Evolutionary conservation across 2,797 vertebrate genomes (phyloP), one percentile per base, ranked within the genome.

Genomic region (Lutjanus argentimaculatus): DNA sequence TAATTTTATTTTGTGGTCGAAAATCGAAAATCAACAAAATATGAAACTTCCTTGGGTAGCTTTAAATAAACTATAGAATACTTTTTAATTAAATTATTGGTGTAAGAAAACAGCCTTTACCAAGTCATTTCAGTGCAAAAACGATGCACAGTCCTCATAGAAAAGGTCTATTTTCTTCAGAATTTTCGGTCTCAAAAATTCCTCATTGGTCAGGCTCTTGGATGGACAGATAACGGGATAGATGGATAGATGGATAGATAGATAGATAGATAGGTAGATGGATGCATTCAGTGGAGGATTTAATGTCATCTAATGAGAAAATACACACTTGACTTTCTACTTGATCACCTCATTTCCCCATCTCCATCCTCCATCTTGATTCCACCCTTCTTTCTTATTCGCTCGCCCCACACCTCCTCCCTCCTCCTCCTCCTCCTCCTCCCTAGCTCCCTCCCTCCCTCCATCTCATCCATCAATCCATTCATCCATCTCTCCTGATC

Each of bases 401-500:
- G 7, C 40, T 58, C 61, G 64, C 22, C 51, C 42, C 43, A 1
- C 68, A 68, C 42, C 46, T 75, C 30, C n/a, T 76, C 45, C 45
- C 45, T 36, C 67, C 69, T 36, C 49, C 57, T 7, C 64, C 22
- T 48, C 6, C 58, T 59, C 45, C 45, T 36, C 67, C 69, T 36
- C 49, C 57, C 22, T 46, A 6, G 53, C 66, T 59, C 52, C 2
- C 25, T 15, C 15, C n/a, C 13, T 13, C 22, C 40, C 30, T 62
- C 74, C 49, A 12, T 85, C 72, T 70, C 79, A 83, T 87, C 82
- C 84, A 86, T 89, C 77, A 79, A 6, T 87, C 74, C 64, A 6
- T 87, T 83, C 86, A 88, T 89, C 85, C 86, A 79, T 85, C 85
- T 87, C 66, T 76, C 77, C 77, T 52, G 81, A 83, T 89, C 17